These are phyloP conservation scores for Syngnathoides biaculeatus DNA, from an alignment of 2,113 vertebrate species.

Conservation along the genomic window DNA sequence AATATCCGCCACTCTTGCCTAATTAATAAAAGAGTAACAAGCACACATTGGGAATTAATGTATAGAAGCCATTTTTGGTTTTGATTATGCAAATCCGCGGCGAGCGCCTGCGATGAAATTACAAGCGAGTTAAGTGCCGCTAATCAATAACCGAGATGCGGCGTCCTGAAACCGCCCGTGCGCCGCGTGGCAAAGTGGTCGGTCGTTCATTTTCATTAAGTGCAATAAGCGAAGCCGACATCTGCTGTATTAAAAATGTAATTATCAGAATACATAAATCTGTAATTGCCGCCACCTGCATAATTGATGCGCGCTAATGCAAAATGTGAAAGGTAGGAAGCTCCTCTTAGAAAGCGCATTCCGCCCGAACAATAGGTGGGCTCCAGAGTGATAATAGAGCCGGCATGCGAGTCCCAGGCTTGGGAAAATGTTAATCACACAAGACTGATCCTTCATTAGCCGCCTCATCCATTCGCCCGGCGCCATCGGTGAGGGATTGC, in stretches of 20 bases:
- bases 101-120: conserved; percentile 35
- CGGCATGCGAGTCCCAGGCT: conserved; percentile 38
- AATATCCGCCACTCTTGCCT: conserved; percentile 3
- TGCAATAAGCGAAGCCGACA: conserved; percentile 64
- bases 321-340: conserved; percentile 61
- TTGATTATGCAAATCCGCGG: conserved; percentile 39
- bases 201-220: conserved; percentile 74
- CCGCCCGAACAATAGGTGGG: conserved; percentile 64
- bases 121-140: conserved; percentile 27
- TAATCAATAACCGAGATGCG: conserved; percentile 41
- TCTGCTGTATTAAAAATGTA: conserved; percentile 73
- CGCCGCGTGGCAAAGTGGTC: conserved; percentile 33
- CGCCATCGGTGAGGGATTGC: conserved; percentile 34
- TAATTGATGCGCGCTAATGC: conserved; percentile 70
- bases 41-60: conserved; percentile 4
- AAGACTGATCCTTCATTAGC: conserved; percentile 60
- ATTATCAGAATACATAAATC: conserved; percentile 77
- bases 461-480: conserved; percentile 46
- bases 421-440: conserved; percentile 59
- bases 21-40: conserved; percentile 16
- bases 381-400: conserved; percentile 58
- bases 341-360: conserved; percentile 55
- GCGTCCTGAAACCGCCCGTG: conserved; percentile 4
- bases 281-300: conserved; percentile 69
- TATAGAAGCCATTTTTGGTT: conserved; percentile 32